Percentiles rank a stretch among this genome's conserved stretches.
Conservation (phyloP, 2,797 vertebrate genomes). For the Sebastes wilsoni region DNA sequence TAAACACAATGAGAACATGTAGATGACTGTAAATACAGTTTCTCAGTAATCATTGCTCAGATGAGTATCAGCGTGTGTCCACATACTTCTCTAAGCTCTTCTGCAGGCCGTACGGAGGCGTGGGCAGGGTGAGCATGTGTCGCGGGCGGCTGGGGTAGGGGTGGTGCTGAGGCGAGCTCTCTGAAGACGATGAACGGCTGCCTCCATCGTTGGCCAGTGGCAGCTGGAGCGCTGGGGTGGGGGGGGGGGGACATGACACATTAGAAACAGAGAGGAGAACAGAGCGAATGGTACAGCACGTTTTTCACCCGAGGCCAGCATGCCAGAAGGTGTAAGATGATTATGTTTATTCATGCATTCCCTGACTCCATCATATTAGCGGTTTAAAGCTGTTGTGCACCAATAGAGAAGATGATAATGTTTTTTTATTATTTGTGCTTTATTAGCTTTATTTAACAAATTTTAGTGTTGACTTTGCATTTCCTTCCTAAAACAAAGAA, state of each 20-base stretch:
- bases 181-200: constrained; percentile 89
- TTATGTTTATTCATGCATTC: constrained; percentile 24
- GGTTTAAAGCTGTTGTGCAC: background rate
- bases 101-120: constrained; percentile 85
- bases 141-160: constrained; percentile 85
- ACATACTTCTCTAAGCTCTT: constrained; percentile 93
- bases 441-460: background rate
- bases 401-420: background rate
- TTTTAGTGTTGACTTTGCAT: background rate
- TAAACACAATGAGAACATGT: background rate
- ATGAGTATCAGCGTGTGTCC: background rate
- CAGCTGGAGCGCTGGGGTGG: constrained; percentile 88
- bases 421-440: background rate
- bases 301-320: constrained; percentile 16
- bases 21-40: background rate
- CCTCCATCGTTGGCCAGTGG: constrained; percentile 92
- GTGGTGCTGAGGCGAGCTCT: constrained; percentile 91
- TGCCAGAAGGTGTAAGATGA: constrained; percentile 18
- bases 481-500: background rate
- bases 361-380: background rate
- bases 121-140: constrained; percentile 89
- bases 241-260: background rate
- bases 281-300: background rate
- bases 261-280: constrained; percentile 37
- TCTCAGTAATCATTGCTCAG: background rate